Base-by-base conservation (phyloP, 2,888 invertebrate species). In the Cryptus armator region DNA sequence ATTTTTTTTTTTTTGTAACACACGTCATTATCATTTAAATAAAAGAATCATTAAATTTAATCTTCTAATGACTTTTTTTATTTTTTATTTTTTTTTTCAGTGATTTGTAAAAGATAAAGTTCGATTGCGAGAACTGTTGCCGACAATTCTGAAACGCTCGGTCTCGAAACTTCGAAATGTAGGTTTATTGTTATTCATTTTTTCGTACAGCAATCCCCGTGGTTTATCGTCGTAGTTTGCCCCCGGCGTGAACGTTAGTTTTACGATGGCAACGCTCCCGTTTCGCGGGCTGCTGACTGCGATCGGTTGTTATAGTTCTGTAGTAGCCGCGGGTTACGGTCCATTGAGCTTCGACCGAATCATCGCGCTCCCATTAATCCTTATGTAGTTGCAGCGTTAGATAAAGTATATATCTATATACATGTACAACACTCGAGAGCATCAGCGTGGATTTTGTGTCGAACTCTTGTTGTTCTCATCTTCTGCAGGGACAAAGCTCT, bases 331-430 rank as follows among this genome's bases (percentile, higher is more conserved):
- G 82, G 83, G 76, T 83, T 83, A 83, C 85, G 85, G 85, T 85
- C 85, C 85, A 85, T 85, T 85, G 85, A 83, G 85, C 83, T 83
- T 83, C 82, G 82, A 83, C 79, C 85, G 85, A 85, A 85, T 85
- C 85, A 85, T 85, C 85, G 82, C 83, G 85, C 85, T 85, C 85
- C 85, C 85, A 85, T 85, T 85, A 85, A 83, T 83, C 71, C 53
- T 72, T 48, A 9, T 48, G 76, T 72, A 64, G 67, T 48, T 72
- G 72, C 77, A 16, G 66, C 62, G 48, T n/a, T 59, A 46, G 53
- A 66, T 24, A 37, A 53, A 4, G 53, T 14, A 19, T 37, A 74
- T 24, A 43, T 56, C 9, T 43, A 53, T 32, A 37, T 37, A 53
- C 14, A n/a, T 46, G 32, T 12, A 10, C 12, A 32, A 5, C 14